Base-by-base conservation (phyloP, 2,888 invertebrate genomes). In the Emmelina monodactyla region DNA sequence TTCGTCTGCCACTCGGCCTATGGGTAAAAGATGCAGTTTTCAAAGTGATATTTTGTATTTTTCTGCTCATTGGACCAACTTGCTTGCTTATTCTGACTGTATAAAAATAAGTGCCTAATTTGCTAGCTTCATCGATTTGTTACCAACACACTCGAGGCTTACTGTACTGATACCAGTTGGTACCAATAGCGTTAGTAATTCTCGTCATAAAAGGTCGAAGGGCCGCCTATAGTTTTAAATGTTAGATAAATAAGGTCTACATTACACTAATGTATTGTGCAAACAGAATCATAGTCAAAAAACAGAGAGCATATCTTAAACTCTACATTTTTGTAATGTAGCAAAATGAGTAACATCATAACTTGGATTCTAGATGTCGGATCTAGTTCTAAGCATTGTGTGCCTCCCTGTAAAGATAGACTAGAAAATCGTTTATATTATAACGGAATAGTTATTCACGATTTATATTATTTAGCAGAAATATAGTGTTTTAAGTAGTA, bases 141-240 rank as follows among this genome's bases (percentile, higher is more conserved):
- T n/a, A n/a, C n/a, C n/a, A n/a, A n/a, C n/a, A n/a, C n/a, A n/a
- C n/a, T n/a, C n/a, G n/a, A n/a, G n/a, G n/a, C n/a, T n/a, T n/a
- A n/a, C n/a, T n/a, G n/a, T n/a, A n/a, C n/a, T n/a, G n/a, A n/a
- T n/a, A n/a, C n/a, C n/a, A n/a, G n/a, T n/a, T n/a, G n/a, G n/a
- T n/a, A n/a, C n/a, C n/a, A n/a, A n/a, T n/a, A n/a, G n/a, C n/a
- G n/a, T n/a, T n/a, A n/a, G n/a, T 59, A 67, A 70, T 66, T 65
- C 59, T 64, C 71, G 64, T 70, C 65, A 67, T 61, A 50, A 55
- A 49, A 64, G 69, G 70, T 71, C 62, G 62, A 62, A 55, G 60
- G 70, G 67, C 76, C 76, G 75, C 75, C 76, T 78, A 73, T 78
- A 75, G 71, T 54, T 47, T 63, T 70, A 73, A 61, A 51, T 49